Conservation (phyloP, 1,140 invertebrate genomes). For the Drosophila jambulina region DNA sequence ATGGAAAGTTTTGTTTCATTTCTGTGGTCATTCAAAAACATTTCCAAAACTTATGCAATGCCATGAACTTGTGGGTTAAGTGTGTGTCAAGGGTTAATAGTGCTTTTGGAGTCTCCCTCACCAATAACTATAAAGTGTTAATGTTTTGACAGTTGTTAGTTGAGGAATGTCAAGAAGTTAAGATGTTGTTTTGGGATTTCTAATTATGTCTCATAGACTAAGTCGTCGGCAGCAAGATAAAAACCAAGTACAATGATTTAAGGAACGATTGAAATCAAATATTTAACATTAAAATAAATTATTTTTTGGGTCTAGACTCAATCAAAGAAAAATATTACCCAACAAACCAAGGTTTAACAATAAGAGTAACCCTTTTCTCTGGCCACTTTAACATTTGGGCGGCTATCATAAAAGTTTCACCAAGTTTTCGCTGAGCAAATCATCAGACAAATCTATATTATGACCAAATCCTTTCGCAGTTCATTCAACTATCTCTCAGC, state of each 20-base stretch:
- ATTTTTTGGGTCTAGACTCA: too few species aligned
- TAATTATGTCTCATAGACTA: neutral
- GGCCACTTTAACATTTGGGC: neutral
- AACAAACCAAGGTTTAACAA: neutral
- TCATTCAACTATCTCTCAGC: constrained; percentile 45
- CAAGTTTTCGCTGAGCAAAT: constrained; percentile 31
- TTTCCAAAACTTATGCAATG: constrained; percentile 50
- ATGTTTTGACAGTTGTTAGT: constrained; percentile 21
- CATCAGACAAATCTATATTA: constrained; percentile 41
- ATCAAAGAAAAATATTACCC: neutral
- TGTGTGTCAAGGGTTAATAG: constrained; percentile 44
- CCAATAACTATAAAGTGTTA: constrained; percentile 37
- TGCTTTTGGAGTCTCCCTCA: neutral
- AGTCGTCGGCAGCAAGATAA: neutral
- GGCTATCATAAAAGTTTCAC: constrained; percentile 24
- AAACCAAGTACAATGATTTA: neutral
- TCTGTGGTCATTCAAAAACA: constrained; percentile 59
- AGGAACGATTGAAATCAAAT: neutral
- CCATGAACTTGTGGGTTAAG: constrained; percentile 11
- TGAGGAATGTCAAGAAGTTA: constrained; percentile 1
- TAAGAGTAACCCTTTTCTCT: constrained; percentile 13
- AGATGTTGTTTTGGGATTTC: neutral
- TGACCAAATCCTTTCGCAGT: constrained; percentile 40
- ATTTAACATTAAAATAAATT: too few species aligned
- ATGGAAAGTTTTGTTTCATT: constrained; percentile 28